Base-by-base conservation (phyloP, 2,113 vertebrate genomes). In the Neolamprologus modestus region DNA sequence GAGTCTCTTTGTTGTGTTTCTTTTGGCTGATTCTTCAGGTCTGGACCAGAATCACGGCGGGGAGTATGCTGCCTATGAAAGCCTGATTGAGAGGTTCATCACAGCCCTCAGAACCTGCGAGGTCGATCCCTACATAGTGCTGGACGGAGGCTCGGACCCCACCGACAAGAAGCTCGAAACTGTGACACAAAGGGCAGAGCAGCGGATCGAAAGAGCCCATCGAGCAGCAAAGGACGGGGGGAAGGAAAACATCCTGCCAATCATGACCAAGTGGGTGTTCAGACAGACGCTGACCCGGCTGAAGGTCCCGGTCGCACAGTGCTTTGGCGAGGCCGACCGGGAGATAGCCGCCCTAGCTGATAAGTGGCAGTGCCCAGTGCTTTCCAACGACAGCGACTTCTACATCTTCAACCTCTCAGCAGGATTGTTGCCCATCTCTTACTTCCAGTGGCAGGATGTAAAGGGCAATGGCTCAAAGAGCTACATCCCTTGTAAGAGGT, bases 371-470 rank as follows among this genome's bases (percentile, higher is more conserved):
- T 98, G 98, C 63, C 97, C 98, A 1, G 96, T 99, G 14, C 95
- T 99, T 4, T 97, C 98, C 1, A 91, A 94, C 0, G 97, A 98
- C 87, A 98, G 97, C 63, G 98, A 99, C 93, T 99, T 99, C 83
- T 98, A 93, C 90, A 95, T 98, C 66, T 99, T 97, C 88, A 94
- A 97, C 45, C 90, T 98, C 33, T 92, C 90, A 3, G 92, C 17
- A 12, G 98, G 98, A 1, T 95, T 97, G 87, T 95, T 97, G 91
- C 97, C 97, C 1, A 61, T 97, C 14, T 84, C 33, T 12, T 88
- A 96, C 55, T 98, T 99, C 92, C 92, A 93, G 24, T 99, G 98
- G 98, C 53, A 31, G 31, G 17, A 19, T 3, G 61, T 86, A 90
- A 87, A 88, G 3, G 3, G 87, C 42, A 66, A 24, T 1, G 82